These are phyloP conservation scores for Tuberolachnus salignus DNA, from an alignment of 2,888 invertebrate species.

Conservation along the genomic window DNA sequence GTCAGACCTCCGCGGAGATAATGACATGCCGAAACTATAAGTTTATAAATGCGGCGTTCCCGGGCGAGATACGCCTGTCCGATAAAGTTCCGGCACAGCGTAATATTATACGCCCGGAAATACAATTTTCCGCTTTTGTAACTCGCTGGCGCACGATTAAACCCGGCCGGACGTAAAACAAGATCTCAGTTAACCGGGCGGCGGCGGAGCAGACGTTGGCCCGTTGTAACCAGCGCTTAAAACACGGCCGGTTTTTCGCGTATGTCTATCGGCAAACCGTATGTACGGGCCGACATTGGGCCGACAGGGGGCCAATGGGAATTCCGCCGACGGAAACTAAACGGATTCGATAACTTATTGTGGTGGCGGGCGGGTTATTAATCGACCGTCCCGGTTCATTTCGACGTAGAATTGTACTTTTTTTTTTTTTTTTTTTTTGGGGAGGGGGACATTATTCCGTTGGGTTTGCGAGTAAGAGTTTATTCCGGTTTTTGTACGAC, in stretches of 20 bases:
- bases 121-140: conserved; percentile 10
- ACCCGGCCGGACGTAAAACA: neutral
- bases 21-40: conserved; percentile 9
- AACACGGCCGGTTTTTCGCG: neutral
- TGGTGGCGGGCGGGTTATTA: no score
- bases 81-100: conserved; percentile 26
- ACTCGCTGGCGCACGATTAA: neutral
- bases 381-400: no score
- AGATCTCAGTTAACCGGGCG: neutral
- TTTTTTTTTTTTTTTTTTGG: no score
- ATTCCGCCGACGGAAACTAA: no score
- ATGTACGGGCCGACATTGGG: neutral
- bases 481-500: no score
- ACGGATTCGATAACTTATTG: no score
- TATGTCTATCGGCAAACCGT: neutral
- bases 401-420: no score
- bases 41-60: conserved; percentile 1
- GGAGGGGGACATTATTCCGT: no score
- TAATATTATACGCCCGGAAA: conserved; percentile 24
- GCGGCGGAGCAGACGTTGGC: no score
- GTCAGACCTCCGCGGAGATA: neutral
- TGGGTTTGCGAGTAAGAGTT: no score
- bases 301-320: neutral
- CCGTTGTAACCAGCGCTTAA: no score
- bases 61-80: conserved; percentile 29